Conservation (phyloP, 1,140 invertebrate genomes). For the Drosophila murphyi region DNA sequence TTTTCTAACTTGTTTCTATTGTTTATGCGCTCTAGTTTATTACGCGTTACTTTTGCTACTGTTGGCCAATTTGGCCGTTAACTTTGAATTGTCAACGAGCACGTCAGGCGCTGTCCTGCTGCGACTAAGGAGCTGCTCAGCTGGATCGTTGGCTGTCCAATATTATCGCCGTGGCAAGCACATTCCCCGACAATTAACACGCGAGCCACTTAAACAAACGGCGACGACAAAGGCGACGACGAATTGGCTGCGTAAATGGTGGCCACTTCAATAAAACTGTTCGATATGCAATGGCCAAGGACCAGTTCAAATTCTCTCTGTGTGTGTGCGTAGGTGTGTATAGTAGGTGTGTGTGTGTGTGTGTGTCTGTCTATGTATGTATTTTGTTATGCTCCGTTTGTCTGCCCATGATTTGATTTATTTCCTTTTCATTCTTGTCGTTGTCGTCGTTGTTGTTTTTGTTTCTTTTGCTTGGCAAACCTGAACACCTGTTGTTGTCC, state of each 20-base stretch:
- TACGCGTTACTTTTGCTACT: constrained; percentile 61
- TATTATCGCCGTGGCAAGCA: constrained; percentile 77
- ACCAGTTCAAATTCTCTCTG: constrained; percentile 37
- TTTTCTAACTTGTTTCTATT: constrained; percentile 34
- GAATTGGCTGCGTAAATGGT: constrained; percentile 70
- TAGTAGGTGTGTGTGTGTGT: neutral
- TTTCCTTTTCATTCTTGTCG: constrained; percentile 36
- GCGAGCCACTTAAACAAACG: constrained; percentile 78
- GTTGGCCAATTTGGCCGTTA: constrained; percentile 70
- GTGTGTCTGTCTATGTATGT: constrained; percentile 2
- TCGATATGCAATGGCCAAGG: constrained; percentile 68
- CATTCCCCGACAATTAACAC: constrained; percentile 82
- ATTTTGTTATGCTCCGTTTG: constrained; percentile 46
- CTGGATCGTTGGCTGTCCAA: constrained; percentile 44
- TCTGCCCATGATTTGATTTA: constrained; percentile 74
- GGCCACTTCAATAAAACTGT: constrained; percentile 70
- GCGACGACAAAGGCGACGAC: constrained; percentile 49
- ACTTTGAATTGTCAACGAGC: constrained; percentile 80
- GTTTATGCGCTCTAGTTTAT: constrained; percentile 61
- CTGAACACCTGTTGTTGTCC: constrained; percentile 73
- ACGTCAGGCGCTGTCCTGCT: constrained; percentile 57
- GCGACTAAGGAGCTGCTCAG: constrained; percentile 24
- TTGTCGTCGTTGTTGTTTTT: constrained; percentile 25
- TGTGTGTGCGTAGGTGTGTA: neutral
- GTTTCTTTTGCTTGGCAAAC: constrained; percentile 46